Evolutionary conservation across 2,888 invertebrate species (phyloP).

Genomic region (Dusona sp.): DNA sequence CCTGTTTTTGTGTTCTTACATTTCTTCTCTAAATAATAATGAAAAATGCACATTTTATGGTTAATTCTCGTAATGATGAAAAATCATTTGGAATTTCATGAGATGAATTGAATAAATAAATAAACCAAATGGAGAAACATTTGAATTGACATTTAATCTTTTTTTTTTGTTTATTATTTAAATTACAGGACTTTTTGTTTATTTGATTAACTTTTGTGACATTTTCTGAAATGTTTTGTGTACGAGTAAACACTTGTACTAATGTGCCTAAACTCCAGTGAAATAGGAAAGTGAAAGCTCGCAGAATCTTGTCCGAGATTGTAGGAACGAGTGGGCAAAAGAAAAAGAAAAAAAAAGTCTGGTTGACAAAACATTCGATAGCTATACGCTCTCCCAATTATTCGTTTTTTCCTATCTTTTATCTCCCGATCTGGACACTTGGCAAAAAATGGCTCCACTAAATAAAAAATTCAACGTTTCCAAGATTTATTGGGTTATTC

Average conservation of each 20-base stretch:
- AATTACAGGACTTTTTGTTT: too few species aligned
- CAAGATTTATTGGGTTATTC: not conserved
- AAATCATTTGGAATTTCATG: not conserved
- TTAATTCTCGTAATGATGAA: not conserved
- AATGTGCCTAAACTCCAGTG: slow-evolving; percentile 23
- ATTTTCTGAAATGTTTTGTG: not conserved
- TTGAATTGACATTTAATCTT: not conserved
- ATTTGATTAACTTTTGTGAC: not conserved
- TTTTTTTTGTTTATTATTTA: not conserved
- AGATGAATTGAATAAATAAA: not conserved
- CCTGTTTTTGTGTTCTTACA: too few species aligned
- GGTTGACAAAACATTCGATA: slow-evolving; percentile 5
- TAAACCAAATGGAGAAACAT: not conserved
- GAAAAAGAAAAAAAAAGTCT: not conserved
- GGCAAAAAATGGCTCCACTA: not conserved
- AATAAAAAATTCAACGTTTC: not conserved
- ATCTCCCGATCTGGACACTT: not conserved
- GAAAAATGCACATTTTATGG: not conserved
- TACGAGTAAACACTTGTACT: not conserved
- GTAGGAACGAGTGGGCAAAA: not conserved
- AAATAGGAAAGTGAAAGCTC: slow-evolving; percentile 58
- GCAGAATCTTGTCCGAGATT: slow-evolving; percentile 16
- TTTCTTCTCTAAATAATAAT: not conserved
- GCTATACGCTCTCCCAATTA: slow-evolving; percentile 4
- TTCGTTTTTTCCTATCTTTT: not conserved